phyloP scores from a whole-genome alignment of 1,140 invertebrate genomes.

The Goniozus legneri region DNA sequence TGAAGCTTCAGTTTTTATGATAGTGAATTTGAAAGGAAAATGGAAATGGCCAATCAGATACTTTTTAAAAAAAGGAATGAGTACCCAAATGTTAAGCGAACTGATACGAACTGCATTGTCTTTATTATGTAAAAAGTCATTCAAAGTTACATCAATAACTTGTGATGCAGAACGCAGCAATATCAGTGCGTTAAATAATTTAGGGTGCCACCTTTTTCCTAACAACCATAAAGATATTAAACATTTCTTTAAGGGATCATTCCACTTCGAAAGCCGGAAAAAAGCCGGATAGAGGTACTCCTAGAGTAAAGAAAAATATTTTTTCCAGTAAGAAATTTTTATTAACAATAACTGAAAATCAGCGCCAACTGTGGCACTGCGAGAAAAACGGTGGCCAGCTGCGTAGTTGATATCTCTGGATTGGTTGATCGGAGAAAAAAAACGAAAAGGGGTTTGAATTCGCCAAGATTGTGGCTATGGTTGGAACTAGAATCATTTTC shows the following conservation, averaged over 20 bases:
- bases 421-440: too few species aligned
- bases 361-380: too few species aligned
- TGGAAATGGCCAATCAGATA: conserved; percentile 7
- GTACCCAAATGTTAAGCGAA: not conserved
- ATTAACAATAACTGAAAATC: too few species aligned
- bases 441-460: too few species aligned
- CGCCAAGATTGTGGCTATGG: too few species aligned
- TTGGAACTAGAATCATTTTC: too few species aligned
- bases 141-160: not conserved
- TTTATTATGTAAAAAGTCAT: not conserved
- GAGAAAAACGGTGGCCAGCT: too few species aligned
- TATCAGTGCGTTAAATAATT: not conserved
- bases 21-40: not conserved
- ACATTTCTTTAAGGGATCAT: conserved; percentile 1
- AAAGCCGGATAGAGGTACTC: too few species aligned
- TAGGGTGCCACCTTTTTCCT: not conserved
- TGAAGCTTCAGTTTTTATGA: conserved; percentile 5
- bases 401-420: too few species aligned
- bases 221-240: not conserved
- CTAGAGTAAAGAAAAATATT: too few species aligned
- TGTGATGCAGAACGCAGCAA: not conserved
- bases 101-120: not conserved
- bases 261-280: too few species aligned
- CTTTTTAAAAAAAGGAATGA: conserved; percentile 1
- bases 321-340: too few species aligned